Conservation (phyloP, 1,140 invertebrate genomes). For the Drosophila repleta region DNA sequence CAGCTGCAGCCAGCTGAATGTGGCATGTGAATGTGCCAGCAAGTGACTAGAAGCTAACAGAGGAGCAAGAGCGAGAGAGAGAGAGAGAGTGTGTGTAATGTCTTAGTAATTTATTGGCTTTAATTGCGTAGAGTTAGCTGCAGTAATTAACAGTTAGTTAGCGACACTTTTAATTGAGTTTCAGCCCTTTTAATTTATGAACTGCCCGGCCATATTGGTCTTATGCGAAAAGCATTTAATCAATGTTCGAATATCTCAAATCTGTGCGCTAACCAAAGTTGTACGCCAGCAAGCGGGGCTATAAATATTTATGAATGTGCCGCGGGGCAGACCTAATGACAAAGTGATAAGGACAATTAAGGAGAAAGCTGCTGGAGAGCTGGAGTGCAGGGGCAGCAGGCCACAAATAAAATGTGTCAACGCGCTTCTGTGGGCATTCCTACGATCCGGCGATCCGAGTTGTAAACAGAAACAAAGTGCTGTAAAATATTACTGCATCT, state of each 20-base stretch:
- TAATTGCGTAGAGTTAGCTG: slow-evolving; percentile 49
- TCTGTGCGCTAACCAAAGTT: slow-evolving; percentile 50
- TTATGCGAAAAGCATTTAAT: slow-evolving; percentile 74
- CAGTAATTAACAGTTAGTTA: slow-evolving; percentile 67
- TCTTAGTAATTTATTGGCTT: slow-evolving; percentile 62
- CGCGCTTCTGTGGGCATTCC: slow-evolving; percentile 20
- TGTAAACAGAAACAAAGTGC: slow-evolving; percentile 69
- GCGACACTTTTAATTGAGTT: slow-evolving; percentile 79
- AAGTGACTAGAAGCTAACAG: not conserved
- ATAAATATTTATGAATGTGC: slow-evolving; percentile 75
- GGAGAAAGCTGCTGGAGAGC: slow-evolving; percentile 69
- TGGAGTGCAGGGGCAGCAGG: not conserved
- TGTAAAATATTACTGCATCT: slow-evolving; percentile 82
- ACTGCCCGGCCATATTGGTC: slow-evolving; percentile 68
- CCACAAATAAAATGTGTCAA: slow-evolving; percentile 53
- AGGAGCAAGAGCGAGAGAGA: not conserved
- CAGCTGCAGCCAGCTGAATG: slow-evolving; percentile 25
- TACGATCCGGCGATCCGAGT: slow-evolving; percentile 47
- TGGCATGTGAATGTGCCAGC: slow-evolving; percentile 5
- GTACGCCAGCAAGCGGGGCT: slow-evolving; percentile 7
- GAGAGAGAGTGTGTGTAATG: not conserved
- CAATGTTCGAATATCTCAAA: slow-evolving; percentile 79
- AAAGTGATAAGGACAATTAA: slow-evolving; percentile 82
- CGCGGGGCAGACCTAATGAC: slow-evolving; percentile 62
- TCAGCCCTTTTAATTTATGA: slow-evolving; percentile 81